Conservation (phyloP, 2,888 invertebrate genomes). For the Drosophila robusta region DNA sequence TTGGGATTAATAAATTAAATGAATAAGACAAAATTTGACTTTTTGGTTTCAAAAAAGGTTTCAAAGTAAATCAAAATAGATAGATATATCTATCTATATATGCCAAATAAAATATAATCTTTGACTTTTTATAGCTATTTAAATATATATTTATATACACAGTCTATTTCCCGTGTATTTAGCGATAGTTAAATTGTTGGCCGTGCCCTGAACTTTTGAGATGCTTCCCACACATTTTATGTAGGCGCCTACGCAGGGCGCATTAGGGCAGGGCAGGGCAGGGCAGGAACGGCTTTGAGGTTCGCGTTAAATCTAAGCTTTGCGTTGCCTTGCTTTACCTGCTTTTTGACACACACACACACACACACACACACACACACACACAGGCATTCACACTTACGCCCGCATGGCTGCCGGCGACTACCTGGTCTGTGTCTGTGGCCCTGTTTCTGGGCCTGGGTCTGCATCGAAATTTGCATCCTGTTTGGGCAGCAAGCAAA, state of each 20-base stretch:
- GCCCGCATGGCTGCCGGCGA: constrained; percentile 14
- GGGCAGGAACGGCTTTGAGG: not conserved
- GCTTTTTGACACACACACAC: constrained; percentile 6
- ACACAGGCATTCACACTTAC: constrained; percentile 4
- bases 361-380: constrained; percentile 7
- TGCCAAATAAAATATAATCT: too few species aligned
- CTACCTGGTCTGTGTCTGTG: constrained; percentile 46
- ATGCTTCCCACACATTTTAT: not conserved
- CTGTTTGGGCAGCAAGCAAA: constrained; percentile 57
- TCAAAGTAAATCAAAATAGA: too few species aligned
- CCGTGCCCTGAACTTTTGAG: not conserved
- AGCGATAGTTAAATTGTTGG: too few species aligned
- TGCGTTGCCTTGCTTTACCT: constrained; percentile 25
- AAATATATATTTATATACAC: too few species aligned
- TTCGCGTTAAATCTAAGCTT: constrained; percentile 12
- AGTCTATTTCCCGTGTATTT: too few species aligned
- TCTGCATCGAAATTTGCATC: constrained; percentile 57
- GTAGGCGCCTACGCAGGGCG: constrained; percentile 13
- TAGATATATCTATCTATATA: too few species aligned
- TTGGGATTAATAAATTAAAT: too few species aligned
- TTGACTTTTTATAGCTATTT: too few species aligned
- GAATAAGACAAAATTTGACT: too few species aligned
- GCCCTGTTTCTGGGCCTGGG: not conserved
- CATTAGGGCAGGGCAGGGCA: constrained; percentile 52
- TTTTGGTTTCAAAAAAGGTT: too few species aligned